These are phyloP conservation scores for Arctia plantaginis DNA, from an alignment of 2,888 invertebrate species.

Conservation along the genomic window DNA sequence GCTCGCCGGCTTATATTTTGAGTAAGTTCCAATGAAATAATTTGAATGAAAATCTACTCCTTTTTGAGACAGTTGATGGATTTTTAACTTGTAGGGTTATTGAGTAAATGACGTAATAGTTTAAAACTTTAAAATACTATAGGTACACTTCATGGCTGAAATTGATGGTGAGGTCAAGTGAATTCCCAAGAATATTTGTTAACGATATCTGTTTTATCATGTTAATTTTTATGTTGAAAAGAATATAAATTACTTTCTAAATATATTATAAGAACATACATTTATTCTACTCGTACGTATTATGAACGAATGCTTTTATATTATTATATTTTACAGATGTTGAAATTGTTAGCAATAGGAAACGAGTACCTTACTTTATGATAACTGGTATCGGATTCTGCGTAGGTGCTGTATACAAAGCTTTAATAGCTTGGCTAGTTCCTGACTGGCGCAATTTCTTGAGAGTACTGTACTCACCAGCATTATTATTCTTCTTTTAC, in stretches of 20 bases:
- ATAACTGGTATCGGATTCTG: slow-evolving; percentile 63
- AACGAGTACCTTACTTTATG: slow-evolving; percentile 66
- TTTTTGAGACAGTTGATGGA: neutral
- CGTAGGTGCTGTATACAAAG: slow-evolving; percentile 60
- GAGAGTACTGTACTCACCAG: slow-evolving; percentile 89
- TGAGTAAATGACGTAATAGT: neutral
- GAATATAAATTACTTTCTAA: neutral
- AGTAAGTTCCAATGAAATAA: slow-evolving; percentile 58
- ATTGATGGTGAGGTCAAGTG: neutral
- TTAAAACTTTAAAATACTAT: neutral
- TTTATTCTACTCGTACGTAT: neutral
- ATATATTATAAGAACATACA: neutral
- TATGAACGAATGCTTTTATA: neutral
- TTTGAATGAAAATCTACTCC: neutral
- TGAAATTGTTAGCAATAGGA: slow-evolving; percentile 72
- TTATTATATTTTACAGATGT: slow-evolving; percentile 59
- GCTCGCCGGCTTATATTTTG: slow-evolving; percentile 72
- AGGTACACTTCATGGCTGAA: neutral
- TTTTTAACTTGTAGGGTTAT: neutral
- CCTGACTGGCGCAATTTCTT: slow-evolving; percentile 90
- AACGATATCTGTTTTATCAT: neutral
- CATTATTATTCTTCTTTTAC: slow-evolving; percentile 88
- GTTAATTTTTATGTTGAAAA: neutral
- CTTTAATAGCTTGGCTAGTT: slow-evolving; percentile 71
- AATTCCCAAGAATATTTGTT: neutral